Conservation (phyloP, 2,888 invertebrate genomes). For the Syrphus vitripennis region DNA sequence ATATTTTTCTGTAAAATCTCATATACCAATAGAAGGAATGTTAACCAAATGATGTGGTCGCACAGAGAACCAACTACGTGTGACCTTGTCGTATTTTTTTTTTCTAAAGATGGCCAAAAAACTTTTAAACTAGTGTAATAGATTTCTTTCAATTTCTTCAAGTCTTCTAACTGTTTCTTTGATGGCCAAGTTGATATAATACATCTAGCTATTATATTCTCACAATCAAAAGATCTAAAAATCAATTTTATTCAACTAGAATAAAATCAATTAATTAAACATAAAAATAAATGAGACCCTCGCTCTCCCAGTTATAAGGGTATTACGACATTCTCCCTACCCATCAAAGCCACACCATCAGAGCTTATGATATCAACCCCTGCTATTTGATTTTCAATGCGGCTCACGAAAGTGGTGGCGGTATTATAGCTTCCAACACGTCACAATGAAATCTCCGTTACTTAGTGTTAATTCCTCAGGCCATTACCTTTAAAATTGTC, state of each 20-base stretch:
- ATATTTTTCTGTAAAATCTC: no score
- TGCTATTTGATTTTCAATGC: conserved; percentile 3
- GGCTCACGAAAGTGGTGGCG: background rate
- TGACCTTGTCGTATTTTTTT: no score
- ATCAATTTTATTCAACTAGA: conserved; percentile 46
- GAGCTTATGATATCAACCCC: background rate
- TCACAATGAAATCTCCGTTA: conserved; percentile 55
- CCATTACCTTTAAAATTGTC: conserved; percentile 45
- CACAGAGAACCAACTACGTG: no score
- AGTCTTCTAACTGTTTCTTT: no score
- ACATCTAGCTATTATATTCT: background rate
- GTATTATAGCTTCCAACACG: background rate
- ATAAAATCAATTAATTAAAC: conserved; percentile 40
- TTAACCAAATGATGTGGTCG: no score
- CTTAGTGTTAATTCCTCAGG: conserved; percentile 57
- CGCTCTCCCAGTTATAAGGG: background rate
- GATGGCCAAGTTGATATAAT: no score
- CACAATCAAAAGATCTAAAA: conserved; percentile 20
- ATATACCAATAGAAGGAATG: no score
- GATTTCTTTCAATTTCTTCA: no score
- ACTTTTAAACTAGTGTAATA: no score
- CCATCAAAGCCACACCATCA: background rate
- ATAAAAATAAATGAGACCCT: conserved; percentile 16
- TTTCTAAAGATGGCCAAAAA: no score
- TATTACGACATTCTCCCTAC: background rate